Evolutionary conservation across 2,888 invertebrate genomes (phyloP).

Genomic region (Caenorhabditis sp.): DNA sequence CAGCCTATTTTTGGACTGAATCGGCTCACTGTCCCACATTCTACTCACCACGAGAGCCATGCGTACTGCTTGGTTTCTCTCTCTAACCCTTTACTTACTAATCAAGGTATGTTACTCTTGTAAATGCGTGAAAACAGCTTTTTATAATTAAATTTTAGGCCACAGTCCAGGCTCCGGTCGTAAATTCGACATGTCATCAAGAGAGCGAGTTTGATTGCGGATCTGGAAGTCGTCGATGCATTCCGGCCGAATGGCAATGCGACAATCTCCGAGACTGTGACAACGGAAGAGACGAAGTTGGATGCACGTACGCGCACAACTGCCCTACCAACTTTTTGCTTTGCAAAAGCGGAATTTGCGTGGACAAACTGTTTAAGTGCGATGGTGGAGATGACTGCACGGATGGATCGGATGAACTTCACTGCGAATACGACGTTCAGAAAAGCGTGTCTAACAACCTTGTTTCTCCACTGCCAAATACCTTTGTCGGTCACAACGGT

Average conservation of each 20-base stretch:
- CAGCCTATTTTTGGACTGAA: not conserved
- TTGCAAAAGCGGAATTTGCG: conserved; percentile 64
- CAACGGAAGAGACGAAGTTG: conserved; percentile 64
- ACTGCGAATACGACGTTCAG: conserved; percentile 27
- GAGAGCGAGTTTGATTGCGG: conserved; percentile 58
- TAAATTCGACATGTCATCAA: conserved; percentile 39
- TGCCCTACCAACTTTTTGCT: conserved; percentile 24
- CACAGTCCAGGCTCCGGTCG: conserved; percentile 39
- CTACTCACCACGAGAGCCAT: conserved; percentile 53
- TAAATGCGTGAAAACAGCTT: not conserved
- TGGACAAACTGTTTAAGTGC: conserved; percentile 65
- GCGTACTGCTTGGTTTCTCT: conserved; percentile 51
- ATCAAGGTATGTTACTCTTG: conserved; percentile 29
- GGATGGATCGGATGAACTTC: conserved; percentile 70
- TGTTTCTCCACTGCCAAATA: not conserved
- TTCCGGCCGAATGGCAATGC: conserved; percentile 72
- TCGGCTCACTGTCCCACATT: not conserved
- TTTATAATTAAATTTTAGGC: conserved; percentile 24
- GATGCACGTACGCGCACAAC: conserved; percentile 66
- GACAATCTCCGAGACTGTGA: conserved; percentile 68
- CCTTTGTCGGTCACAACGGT: conserved; percentile 27
- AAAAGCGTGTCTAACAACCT: not conserved
- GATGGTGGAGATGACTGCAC: conserved; percentile 69
- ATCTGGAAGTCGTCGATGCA: conserved; percentile 50
- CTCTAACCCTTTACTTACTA: conserved; percentile 36